phyloP scores from a whole-genome alignment of 1,140 invertebrate species.

The Gryon sp. region DNA sequence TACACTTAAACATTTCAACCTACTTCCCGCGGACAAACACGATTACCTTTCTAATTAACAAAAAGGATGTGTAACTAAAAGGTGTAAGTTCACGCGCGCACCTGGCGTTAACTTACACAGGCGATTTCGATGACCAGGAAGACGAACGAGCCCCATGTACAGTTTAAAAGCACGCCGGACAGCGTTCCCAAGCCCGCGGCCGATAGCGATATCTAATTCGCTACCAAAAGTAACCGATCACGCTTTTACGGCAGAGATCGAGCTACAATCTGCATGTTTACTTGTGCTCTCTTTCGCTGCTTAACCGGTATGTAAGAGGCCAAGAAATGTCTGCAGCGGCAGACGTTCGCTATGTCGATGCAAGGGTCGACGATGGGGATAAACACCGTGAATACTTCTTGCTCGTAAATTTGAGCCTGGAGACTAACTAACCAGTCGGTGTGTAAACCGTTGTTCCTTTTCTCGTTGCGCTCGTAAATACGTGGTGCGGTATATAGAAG shows the following conservation, averaged over 20 bases:
- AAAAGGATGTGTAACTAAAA: constrained; percentile 42
- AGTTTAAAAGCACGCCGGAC: constrained; percentile 43
- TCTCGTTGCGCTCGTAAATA: constrained; percentile 55
- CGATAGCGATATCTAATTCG: constrained; percentile 55
- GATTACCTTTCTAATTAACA: constrained; percentile 58
- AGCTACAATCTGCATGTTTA: constrained; percentile 43
- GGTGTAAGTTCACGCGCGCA: constrained; percentile 54
- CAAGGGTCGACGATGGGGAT: constrained; percentile 32
- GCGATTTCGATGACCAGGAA: constrained; percentile 26
- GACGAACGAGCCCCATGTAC: constrained; percentile 39
- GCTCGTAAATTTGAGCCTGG: constrained; percentile 58
- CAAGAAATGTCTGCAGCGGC: constrained; percentile 32
- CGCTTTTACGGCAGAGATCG: constrained; percentile 33
- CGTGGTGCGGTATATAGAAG: constrained; percentile 7
- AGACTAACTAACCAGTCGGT: constrained; percentile 55
- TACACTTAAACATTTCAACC: constrained; percentile 32
- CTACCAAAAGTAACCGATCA: constrained; percentile 54
- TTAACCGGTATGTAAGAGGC: constrained; percentile 18
- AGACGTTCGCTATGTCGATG: constrained; percentile 21
- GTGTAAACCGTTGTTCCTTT: constrained; percentile 47
- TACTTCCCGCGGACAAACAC: constrained; percentile 48
- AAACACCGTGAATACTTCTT: constrained; percentile 48
- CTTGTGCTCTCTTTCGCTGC: constrained; percentile 24
- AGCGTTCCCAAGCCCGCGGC: constrained; percentile 38
- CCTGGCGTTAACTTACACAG: too few relatives aligned